Conservation (phyloP, 2,888 invertebrate genomes). For the Watsonalla binaria region DNA sequence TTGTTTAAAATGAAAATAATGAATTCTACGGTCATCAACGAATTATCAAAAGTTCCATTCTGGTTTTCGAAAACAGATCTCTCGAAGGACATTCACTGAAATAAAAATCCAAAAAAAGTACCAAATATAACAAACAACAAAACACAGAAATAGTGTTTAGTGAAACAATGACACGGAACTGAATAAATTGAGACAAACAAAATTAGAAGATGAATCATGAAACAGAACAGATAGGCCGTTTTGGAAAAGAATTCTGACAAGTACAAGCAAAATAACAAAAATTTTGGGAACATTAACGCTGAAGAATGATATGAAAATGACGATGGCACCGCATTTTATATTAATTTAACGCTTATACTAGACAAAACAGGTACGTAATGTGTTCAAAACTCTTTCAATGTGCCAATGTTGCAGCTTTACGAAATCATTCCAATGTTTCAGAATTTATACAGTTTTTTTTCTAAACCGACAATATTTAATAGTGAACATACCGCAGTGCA, state of each 20-base stretch:
- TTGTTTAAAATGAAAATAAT: slow-evolving; percentile 59
- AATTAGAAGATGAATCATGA: slow-evolving; percentile 62
- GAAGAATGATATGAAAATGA: slow-evolving; percentile 57
- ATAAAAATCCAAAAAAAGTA: slow-evolving; percentile 42
- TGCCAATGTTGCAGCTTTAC: slow-evolving; percentile 47
- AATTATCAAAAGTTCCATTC: slow-evolving; percentile 48
- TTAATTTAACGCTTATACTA: slow-evolving; percentile 43
- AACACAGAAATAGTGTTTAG: slow-evolving; percentile 30
- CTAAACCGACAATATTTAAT: slow-evolving; percentile 50
- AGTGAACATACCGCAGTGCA: slow-evolving; percentile 67
- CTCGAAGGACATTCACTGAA: slow-evolving; percentile 76
- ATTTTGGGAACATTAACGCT: slow-evolving; percentile 53
- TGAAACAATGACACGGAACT: slow-evolving; percentile 61
- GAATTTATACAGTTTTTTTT: slow-evolving; percentile 34
- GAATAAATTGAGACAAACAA: slow-evolving; percentile 46
- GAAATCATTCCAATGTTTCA: slow-evolving; percentile 32
- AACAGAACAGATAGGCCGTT: slow-evolving; percentile 77
- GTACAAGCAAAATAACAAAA: slow-evolving; percentile 70
- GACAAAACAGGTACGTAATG: slow-evolving; percentile 34
- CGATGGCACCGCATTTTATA: slow-evolving; percentile 45
- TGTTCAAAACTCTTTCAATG: slow-evolving; percentile 50
- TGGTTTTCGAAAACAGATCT: slow-evolving; percentile 76
- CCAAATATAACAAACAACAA: slow-evolving; percentile 41
- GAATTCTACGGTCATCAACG: slow-evolving; percentile 47
- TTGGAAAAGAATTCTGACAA: slow-evolving; percentile 73